These are phyloP conservation scores for Melanerpes aurifrons DNA, from an alignment of 2,113 vertebrate species.

Conservation along the genomic window DNA sequence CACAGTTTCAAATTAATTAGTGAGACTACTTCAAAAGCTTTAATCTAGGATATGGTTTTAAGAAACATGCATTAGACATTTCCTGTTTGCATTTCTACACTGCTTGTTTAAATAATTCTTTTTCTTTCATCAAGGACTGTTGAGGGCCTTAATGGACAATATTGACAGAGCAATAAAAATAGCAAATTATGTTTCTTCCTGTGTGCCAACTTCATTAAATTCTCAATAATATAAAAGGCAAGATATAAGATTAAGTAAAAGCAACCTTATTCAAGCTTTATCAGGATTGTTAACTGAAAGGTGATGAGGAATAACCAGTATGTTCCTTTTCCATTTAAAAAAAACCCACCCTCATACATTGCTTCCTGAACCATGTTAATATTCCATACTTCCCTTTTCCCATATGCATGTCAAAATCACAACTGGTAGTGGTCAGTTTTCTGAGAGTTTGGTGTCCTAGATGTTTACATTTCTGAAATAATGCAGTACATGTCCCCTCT, in stretches of 20 bases:
- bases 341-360: not conserved
- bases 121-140: constrained; percentile 72
- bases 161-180: constrained; percentile 85
- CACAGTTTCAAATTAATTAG: constrained; percentile 77
- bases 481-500: not conserved
- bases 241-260: constrained; percentile 65
- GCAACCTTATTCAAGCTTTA: not conserved
- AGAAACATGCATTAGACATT: constrained; percentile 67
- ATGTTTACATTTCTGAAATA: not conserved
- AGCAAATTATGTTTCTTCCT: constrained; percentile 79
- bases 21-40: constrained; percentile 69
- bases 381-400: not conserved
- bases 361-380: not conserved
- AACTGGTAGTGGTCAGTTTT: not conserved
- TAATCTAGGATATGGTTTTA: constrained; percentile 63
- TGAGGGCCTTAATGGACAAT: constrained; percentile 78
- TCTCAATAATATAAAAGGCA: constrained; percentile 64
- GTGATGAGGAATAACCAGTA: not conserved
- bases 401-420: not conserved
- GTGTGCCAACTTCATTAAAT: constrained; percentile 79
- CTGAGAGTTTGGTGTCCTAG: not conserved
- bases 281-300: not conserved
- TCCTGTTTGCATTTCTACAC: constrained; percentile 72
- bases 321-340: not conserved
- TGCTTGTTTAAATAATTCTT: constrained; percentile 70